Base-by-base conservation (phyloP, 2,797 vertebrate genomes). In the Botia kubotai region DNA sequence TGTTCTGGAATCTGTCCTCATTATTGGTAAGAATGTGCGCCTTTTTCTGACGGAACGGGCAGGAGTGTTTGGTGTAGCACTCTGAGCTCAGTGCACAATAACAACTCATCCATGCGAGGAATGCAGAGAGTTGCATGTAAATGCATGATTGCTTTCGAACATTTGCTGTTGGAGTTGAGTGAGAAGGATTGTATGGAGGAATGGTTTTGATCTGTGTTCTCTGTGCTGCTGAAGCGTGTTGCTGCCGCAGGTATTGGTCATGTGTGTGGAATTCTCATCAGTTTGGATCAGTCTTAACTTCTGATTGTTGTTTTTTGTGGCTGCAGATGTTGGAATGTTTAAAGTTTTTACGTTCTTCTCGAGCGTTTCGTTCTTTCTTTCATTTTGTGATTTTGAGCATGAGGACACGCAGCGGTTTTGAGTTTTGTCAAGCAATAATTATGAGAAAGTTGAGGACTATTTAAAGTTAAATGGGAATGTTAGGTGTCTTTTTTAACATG, bases 221-320 rank as follows among this genome's bases (percentile, higher is more conserved):
- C 85, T 80, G 80, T 79, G 84, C 80, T 80, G 77, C 75, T 78
- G 70, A 67, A 75, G 87, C 69, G 14, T 86, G 77, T 84, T 80
- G 84, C 86, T 50, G 82, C 77, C 85, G 76, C 78, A 69, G 92
- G 91, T 91, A 90, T 78, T 89, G 90, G 86, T 93, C 88, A 78
- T 85, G 89, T 95, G 92, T 92, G 88, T 57, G 88, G 84, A 86
- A 67, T 83, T 75, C 88, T 81, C 76, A 84, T 73, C 36, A 50
- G 33, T 19, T 79, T 79, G 73, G 50, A 68, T 67, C 14, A 52
- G 72, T 48, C 63, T n/a, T 68, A 70, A 80, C 8, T 1, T 29
- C 23, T 33, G 71, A 82, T 33, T 33, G 23, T 26, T 26, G 23
- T 57, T 65, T 21, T n/a, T 70, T 52, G 16, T n/a, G 36, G 19